Evolutionary conservation across 2,888 invertebrate genomes (phyloP).

Genomic region (Drosophila monieri): DNA sequence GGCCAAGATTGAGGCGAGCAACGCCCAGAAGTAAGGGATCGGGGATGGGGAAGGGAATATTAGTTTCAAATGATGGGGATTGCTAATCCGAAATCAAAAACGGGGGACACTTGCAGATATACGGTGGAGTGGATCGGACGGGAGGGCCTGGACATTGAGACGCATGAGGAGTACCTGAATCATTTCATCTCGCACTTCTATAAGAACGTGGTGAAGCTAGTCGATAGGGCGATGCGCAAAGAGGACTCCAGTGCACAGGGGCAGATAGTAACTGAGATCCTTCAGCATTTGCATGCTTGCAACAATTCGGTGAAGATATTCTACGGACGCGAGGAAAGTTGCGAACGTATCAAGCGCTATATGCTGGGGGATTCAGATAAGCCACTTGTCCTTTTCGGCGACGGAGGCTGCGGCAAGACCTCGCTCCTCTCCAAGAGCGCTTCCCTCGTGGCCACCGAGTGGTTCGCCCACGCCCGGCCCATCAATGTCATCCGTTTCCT

Average conservation of each 20-base stretch:
- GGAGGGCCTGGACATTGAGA: conserved; percentile 95
- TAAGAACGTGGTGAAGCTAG: conserved; percentile 94
- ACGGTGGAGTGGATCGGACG: conserved; percentile 99
- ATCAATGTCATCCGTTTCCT: conserved; percentile 95
- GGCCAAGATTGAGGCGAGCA: conserved; percentile 93
- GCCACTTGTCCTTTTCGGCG: conserved; percentile 96
- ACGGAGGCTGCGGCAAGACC: conserved; percentile 98
- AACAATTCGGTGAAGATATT: conserved; percentile 97
- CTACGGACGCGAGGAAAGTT: conserved; percentile 94
- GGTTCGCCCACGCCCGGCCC: conserved; percentile 91
- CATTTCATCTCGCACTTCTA: conserved; percentile 98
- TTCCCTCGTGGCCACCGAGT: conserved; percentile 89
- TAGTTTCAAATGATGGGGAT: background rate
- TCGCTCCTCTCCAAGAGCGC: conserved; percentile 97
- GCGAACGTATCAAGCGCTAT: conserved; percentile 91
- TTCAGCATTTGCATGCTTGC: conserved; percentile 97
- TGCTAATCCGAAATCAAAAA: conserved; percentile 7
- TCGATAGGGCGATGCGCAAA: conserved; percentile 97
- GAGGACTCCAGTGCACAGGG: conserved; percentile 97
- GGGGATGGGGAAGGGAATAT: background rate
- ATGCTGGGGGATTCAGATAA: conserved; percentile 94
- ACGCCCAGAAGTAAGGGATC: conserved; percentile 90
- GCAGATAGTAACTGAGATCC: conserved; percentile 95
- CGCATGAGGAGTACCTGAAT: conserved; percentile 96
- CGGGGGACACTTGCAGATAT: conserved; percentile 86